phyloP scores from a whole-genome alignment of 2,888 invertebrate species.

The Nymphalis c-album region DNA sequence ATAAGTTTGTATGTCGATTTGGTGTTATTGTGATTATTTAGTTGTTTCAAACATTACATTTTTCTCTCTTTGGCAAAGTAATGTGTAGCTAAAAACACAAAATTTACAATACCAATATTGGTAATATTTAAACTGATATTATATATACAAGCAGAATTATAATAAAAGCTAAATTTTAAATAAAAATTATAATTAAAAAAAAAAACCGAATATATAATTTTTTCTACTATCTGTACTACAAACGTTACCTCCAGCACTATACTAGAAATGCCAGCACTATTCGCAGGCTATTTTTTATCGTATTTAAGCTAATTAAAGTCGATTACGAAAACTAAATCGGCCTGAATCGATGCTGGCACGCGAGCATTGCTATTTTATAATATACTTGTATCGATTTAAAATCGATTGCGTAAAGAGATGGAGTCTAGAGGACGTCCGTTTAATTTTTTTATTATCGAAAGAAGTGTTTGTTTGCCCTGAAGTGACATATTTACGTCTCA shows the following conservation, averaged over 20 bases:
- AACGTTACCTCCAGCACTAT: conserved; percentile 26
- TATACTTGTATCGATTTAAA: conserved; percentile 18
- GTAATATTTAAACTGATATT: too few species aligned
- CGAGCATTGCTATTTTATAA: conserved; percentile 27
- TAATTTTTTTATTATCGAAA: not conserved
- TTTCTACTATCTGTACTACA: conserved; percentile 34
- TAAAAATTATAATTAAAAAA: not conserved
- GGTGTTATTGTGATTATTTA: too few species aligned
- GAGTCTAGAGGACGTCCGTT: not conserved
- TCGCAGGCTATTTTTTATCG: conserved; percentile 52
- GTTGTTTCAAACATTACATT: too few species aligned
- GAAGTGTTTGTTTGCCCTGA: not conserved
- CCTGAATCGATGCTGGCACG: conserved; percentile 50
- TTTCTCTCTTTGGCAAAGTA: too few species aligned
- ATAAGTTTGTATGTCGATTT: too few species aligned
- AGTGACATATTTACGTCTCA: too few species aligned
- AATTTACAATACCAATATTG: too few species aligned
- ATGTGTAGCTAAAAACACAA: too few species aligned
- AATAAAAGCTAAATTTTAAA: too few species aligned
- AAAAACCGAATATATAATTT: conserved; percentile 16
- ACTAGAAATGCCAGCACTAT: conserved; percentile 45
- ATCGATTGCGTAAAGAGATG: conserved; percentile 13
- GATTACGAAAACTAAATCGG: conserved; percentile 59
- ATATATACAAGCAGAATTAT: too few species aligned
- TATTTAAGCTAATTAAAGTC: conserved; percentile 61